phyloP scores from a whole-genome alignment of 2,888 invertebrate species.

The Pristionchus japonicus region DNA sequence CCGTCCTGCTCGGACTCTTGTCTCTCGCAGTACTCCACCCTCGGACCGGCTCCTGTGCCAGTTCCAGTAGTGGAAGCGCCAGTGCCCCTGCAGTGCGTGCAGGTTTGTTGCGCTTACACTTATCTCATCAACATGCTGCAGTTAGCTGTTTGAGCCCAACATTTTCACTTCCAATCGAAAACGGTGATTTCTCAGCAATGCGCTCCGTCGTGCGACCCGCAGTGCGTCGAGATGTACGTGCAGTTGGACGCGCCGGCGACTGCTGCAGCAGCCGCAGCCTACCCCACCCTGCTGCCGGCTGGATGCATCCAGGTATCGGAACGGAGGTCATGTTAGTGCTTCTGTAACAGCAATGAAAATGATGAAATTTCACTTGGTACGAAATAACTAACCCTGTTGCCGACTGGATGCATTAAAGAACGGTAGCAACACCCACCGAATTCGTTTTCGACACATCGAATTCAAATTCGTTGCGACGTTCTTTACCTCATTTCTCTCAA shows the following conservation, averaged over 20 bases:
- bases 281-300: background rate
- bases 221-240: constrained; percentile 25
- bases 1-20: background rate
- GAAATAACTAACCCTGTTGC: too few relatives aligned
- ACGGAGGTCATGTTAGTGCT: too few relatives aligned
- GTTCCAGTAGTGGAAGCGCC: background rate
- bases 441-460: too few relatives aligned
- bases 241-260: background rate
- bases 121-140: too few relatives aligned
- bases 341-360: too few relatives aligned
- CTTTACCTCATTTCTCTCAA: too few relatives aligned
- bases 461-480: too few relatives aligned
- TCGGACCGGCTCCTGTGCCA: background rate
- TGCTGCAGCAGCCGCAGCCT: background rate
- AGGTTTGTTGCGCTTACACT: background rate
- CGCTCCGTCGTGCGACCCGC: constrained; percentile 24
- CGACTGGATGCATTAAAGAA: too few relatives aligned
- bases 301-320: constrained; percentile 21
- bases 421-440: too few relatives aligned
- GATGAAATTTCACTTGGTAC: too few relatives aligned
- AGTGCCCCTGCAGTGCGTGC: background rate
- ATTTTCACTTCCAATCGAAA: background rate
- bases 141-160: too few relatives aligned
- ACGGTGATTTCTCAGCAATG: constrained; percentile 33
- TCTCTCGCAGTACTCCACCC: background rate